Conservation (phyloP, 2,888 invertebrate genomes). For the Drosophila paranaensis region DNA sequence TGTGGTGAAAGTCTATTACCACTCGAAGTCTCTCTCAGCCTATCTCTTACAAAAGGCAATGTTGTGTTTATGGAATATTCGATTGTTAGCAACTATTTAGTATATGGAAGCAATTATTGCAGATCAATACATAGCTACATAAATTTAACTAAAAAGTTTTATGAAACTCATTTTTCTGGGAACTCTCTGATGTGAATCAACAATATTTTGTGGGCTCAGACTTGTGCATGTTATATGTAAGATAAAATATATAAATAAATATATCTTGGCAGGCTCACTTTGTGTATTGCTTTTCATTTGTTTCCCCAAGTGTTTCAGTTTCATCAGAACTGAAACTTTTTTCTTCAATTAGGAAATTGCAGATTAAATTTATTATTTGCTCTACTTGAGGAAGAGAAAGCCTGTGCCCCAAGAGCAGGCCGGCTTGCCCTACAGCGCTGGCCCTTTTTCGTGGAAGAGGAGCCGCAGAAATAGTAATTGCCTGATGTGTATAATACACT, state of each 20-base stretch:
- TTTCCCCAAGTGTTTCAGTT: not conserved
- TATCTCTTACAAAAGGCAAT: not conserved
- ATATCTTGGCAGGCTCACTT: not conserved
- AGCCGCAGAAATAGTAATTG: conserved; percentile 28
- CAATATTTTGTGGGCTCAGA: not conserved
- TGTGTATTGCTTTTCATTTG: not conserved
- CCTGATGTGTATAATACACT: conserved; percentile 31
- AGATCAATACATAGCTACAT: too few species aligned
- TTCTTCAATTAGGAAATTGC: conserved; percentile 37
- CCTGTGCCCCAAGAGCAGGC: not conserved
- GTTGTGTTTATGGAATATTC: too few species aligned
- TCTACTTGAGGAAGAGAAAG: not conserved
- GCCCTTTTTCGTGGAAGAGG: not conserved
- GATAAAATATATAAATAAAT: too few species aligned
- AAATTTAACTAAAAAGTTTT: too few species aligned
- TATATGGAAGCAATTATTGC: too few species aligned
- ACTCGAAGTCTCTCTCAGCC: not conserved
- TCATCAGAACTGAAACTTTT: not conserved
- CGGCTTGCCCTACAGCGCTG: not conserved
- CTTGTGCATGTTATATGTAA: not conserved
- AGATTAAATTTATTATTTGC: conserved; percentile 9
- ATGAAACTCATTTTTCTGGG: too few species aligned
- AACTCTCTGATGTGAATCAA: not conserved
- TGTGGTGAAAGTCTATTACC: too few species aligned
- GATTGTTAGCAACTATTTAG: too few species aligned